Evolutionary conservation across 92 coral and sea anemone species (phyloP).

Genomic region (Epizoanthus illoricatus): DNA sequence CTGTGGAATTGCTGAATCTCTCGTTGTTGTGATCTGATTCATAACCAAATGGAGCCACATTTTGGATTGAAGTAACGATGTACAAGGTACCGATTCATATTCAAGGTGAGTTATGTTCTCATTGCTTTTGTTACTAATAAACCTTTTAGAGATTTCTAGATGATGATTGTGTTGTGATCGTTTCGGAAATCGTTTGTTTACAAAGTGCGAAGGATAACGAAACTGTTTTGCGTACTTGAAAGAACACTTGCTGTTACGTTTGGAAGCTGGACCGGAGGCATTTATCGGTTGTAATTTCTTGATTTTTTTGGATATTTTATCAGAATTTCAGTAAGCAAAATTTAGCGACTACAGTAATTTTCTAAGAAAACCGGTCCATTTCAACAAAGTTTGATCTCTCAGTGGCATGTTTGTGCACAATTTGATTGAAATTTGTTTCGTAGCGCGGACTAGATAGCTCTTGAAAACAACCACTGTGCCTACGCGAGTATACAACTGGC

Average conservation of each 20-base stretch:
- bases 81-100: neutral
- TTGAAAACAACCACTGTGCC: neutral
- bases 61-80: neutral
- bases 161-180: too few relatives aligned
- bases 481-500: too few relatives aligned
- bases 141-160: too few relatives aligned
- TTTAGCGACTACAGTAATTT: neutral
- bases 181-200: too few relatives aligned
- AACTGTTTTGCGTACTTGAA: too few relatives aligned
- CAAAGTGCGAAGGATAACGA: too few relatives aligned
- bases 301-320: too few relatives aligned
- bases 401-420: neutral
- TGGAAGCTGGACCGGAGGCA: too few relatives aligned
- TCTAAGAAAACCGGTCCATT: neutral
- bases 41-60: constrained; percentile 12
- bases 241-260: too few relatives aligned
- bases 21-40: neutral
- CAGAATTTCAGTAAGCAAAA: too few relatives aligned
- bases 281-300: too few relatives aligned
- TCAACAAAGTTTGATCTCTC: neutral
- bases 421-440: neutral
- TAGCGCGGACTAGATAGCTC: neutral
- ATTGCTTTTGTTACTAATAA: neutral
- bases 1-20: neutral
- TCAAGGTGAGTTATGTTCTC: neutral